A percentile compares a stretch with the other conserved stretches of the same genome.
phyloP scores from a whole-genome alignment of 2,113 vertebrate genomes.

The Eonycteris spelaea region DNA sequence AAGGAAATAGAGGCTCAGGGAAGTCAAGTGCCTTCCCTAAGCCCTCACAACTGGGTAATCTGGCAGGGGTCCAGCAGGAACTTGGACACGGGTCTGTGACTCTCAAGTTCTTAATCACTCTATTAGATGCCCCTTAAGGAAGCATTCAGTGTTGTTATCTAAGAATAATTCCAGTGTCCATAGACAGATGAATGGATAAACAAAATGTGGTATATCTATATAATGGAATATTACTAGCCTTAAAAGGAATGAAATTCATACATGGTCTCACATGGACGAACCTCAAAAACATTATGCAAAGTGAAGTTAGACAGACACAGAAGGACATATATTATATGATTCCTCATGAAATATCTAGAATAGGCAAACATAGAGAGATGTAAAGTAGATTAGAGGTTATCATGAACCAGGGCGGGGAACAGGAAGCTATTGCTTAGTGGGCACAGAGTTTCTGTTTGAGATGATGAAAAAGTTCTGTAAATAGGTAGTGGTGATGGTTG shows the following conservation, averaged over 20 bases:
- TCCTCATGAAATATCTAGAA: neutral
- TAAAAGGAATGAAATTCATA: neutral
- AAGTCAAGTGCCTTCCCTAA: neutral
- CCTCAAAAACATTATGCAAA: neutral
- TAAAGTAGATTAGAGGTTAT: neutral
- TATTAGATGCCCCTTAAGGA: neutral
- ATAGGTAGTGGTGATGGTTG: neutral
- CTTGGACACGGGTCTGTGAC: neutral
- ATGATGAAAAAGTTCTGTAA: neutral
- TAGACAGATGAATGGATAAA: neutral
- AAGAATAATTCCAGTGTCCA: neutral
- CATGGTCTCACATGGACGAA: neutral
- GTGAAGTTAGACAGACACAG: neutral
- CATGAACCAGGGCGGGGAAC: neutral
- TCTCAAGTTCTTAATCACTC: neutral
- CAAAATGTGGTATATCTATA: too few species aligned
- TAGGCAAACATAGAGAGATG: neutral
- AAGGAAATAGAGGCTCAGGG: neutral
- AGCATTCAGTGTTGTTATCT: neutral
- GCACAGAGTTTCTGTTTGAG: neutral
- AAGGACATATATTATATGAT: neutral
- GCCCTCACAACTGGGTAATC: neutral
- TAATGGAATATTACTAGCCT: neutral
- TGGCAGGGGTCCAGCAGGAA: neutral
- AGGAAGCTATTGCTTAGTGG: neutral